These are phyloP conservation scores for Oxyura jamaicensis DNA, from an alignment of 2,113 vertebrate genomes.

Conservation along the genomic window DNA sequence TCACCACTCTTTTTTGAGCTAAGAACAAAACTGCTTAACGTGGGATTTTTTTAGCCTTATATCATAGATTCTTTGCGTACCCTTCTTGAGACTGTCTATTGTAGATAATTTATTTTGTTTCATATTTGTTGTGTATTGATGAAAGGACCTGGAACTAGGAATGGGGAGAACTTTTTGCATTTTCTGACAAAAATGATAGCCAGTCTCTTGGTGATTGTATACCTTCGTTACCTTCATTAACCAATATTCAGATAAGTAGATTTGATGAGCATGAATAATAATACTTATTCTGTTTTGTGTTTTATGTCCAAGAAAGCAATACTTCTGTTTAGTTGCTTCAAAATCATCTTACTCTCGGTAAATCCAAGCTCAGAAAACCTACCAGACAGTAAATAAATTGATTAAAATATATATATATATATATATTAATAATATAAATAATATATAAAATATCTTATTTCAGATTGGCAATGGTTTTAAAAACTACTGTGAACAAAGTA, in stretches of 20 bases:
- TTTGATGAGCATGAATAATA: background rate
- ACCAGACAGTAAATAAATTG: constrained; percentile 20
- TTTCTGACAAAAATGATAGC: background rate
- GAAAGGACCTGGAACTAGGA: constrained; percentile 4
- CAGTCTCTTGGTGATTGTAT: background rate
- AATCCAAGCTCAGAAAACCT: constrained; percentile 3
- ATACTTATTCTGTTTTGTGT: background rate
- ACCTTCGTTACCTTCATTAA: background rate
- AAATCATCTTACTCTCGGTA: constrained; percentile 5
- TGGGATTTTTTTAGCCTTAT: background rate
- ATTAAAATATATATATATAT: too few species aligned
- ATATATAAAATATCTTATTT: constrained; percentile 58
- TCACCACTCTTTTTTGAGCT: background rate
- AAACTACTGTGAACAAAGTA: constrained; percentile 80
- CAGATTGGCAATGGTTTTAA: constrained; percentile 68
- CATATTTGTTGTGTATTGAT: background rate
- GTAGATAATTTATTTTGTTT: background rate
- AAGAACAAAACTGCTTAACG: background rate
- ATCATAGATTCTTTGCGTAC: background rate
- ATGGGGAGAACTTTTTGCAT: background rate
- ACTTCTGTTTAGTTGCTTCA: constrained; percentile 11
- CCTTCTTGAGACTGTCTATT: background rate
- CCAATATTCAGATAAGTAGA: background rate
- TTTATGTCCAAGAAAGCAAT: background rate
- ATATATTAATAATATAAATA: too few species aligned